Conservation (phyloP, 1,140 invertebrate species). For the Kradibia gibbosae region DNA sequence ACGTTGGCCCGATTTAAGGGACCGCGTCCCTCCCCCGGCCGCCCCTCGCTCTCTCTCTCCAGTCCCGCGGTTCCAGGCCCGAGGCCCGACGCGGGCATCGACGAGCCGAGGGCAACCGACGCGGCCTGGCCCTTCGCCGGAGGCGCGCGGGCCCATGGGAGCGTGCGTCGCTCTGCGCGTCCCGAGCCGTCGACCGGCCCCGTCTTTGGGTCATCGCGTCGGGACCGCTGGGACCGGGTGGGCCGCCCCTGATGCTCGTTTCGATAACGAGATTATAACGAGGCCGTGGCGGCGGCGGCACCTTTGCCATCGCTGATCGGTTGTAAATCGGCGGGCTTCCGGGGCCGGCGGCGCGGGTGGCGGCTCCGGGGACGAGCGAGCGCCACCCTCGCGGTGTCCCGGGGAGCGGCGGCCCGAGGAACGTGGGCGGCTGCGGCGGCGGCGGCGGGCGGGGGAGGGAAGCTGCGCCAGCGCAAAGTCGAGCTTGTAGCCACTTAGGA, state of each 20-base stretch:
- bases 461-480: not conserved
- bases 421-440: no score
- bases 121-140: not conserved
- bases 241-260: not conserved
- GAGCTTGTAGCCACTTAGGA: slow-evolving; percentile 40
- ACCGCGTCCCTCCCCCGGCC: not conserved
- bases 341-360: not conserved
- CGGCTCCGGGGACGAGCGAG: not conserved
- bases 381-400: not conserved
- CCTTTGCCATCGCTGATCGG: slow-evolving; percentile 3
- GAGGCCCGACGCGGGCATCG: no score
- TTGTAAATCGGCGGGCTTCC: not conserved
- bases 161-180: no score
- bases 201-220: no score
- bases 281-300: not conserved
- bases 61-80: no score
- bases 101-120: no score
- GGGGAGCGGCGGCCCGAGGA: not conserved
- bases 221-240: no score
- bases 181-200: not conserved
- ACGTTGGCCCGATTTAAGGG: not conserved
- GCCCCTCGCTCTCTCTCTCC: not conserved
- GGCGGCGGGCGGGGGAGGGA: not conserved
- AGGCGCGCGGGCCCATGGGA: no score
- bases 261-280: slow-evolving; percentile 28